Conservation (phyloP, 1,140 invertebrate genomes). For the Mercenaria mercenaria region DNA sequence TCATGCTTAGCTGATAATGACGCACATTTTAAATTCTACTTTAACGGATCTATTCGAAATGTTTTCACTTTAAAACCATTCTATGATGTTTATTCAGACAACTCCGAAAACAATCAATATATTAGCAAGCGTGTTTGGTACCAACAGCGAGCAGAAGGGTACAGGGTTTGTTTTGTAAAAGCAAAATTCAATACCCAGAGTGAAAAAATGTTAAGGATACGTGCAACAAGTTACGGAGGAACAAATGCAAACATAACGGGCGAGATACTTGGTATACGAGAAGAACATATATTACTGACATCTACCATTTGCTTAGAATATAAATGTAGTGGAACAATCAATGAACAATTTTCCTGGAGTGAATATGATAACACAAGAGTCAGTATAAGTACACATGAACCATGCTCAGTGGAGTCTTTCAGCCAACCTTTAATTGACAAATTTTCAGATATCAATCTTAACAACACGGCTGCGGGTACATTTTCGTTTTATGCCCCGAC, state of each 20-base stretch:
- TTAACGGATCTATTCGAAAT: background rate
- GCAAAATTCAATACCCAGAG: background rate
- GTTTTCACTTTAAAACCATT: background rate
- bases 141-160: background rate
- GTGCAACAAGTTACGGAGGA: background rate
- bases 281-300: background rate
- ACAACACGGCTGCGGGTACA: background rate
- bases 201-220: background rate
- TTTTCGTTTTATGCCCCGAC: background rate
- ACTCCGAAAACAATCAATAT: background rate
- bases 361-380: background rate
- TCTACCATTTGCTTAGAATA: constrained; percentile 4
- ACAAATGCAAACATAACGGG: background rate
- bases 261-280: background rate
- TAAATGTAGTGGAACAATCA: constrained; percentile 34
- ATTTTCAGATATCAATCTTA: background rate
- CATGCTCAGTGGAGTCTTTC: background rate
- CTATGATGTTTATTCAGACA: background rate
- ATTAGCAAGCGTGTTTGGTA: background rate
- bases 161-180: background rate
- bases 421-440: background rate
- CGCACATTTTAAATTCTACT: background rate
- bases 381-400: background rate
- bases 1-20: background rate
- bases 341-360: background rate